Base-by-base conservation (phyloP, 2,797 vertebrate species). In the Cottoperca gobio region DNA sequence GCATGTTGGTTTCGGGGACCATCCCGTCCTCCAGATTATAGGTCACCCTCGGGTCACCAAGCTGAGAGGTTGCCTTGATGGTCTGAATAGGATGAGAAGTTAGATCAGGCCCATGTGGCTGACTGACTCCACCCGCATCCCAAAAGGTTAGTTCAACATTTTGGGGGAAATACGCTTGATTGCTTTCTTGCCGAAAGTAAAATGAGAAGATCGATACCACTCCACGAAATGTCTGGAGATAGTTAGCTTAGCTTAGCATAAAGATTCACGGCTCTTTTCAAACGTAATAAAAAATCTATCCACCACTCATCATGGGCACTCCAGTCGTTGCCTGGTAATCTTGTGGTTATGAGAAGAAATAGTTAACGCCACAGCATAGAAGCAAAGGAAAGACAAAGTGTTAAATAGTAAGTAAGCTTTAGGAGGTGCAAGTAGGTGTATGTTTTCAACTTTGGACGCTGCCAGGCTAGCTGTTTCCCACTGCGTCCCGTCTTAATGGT, bases 1-100 rank as follows among this genome's bases (percentile, higher is more conserved):
- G 97, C 96, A 97, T 96, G 91, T 97, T 97, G 85, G 95, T 96
- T 89, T 97, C 96, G 0, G 95, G 96, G 28, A 97, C 96, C 93
- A 96, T 94, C 16, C 96, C 97, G 14, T 97, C 97, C 81, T 97
- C 96, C 37, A 97, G 90, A 89, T 94, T 97, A 62, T 97, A 97
- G 37, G 96, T 97, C 82, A 97, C 95, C 69, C 95, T 92, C 1
- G 96, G 96, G 88, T 97, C 97, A 31, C 96, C 97, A 14, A 97
- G 90, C 45, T 91, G 93, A 73, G 96, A 97, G 4, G 93, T 96
- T 5, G 95, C 95, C 86, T 94, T 96, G 83, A 96, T 91, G 8
- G 94, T 97, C 97, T 98, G 81, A 67, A 80, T 0, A 21, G 21
- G 50, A 80, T 11, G 43, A 64, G 43, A 78, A 10, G 54, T 60